phyloP scores from a whole-genome alignment of 2,113 vertebrate genomes.

The Platycercus adscitus region DNA sequence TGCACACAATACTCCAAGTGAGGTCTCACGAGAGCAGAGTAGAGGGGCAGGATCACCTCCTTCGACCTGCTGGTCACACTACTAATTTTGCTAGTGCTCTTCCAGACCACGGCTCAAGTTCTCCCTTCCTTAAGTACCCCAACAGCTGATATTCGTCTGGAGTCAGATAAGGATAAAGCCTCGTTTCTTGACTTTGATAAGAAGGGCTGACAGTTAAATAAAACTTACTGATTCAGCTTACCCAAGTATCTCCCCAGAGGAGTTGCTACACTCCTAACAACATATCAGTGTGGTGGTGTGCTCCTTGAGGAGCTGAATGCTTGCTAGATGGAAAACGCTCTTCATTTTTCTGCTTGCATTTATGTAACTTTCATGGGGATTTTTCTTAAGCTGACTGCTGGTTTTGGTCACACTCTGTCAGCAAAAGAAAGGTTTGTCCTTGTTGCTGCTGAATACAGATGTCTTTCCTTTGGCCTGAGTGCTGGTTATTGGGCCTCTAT shows the following conservation, averaged over 20 bases:
- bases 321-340: neutral
- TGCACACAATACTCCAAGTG: neutral
- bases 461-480: neutral
- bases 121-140: neutral
- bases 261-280: constrained; percentile 15
- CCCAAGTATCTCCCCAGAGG: neutral
- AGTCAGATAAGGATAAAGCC: neutral
- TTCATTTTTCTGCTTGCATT: neutral
- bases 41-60: too few relatives aligned
- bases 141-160: neutral
- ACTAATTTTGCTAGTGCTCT: neutral
- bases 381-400: constrained; percentile 7
- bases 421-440: constrained; percentile 1
- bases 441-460: constrained; percentile 7
- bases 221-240: constrained; percentile 51
- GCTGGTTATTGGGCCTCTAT: neutral
- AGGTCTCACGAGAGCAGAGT: too few relatives aligned
- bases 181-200: neutral
- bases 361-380: neutral
- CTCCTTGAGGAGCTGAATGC: constrained; percentile 12
- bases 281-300: neutral
- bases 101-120: neutral
- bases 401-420: neutral
- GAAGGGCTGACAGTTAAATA: constrained; percentile 23
- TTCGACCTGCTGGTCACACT: neutral